Evolutionary conservation across 64 coral and sea anemone genomes (phyloP).

Genomic region (Acropora yongei): DNA sequence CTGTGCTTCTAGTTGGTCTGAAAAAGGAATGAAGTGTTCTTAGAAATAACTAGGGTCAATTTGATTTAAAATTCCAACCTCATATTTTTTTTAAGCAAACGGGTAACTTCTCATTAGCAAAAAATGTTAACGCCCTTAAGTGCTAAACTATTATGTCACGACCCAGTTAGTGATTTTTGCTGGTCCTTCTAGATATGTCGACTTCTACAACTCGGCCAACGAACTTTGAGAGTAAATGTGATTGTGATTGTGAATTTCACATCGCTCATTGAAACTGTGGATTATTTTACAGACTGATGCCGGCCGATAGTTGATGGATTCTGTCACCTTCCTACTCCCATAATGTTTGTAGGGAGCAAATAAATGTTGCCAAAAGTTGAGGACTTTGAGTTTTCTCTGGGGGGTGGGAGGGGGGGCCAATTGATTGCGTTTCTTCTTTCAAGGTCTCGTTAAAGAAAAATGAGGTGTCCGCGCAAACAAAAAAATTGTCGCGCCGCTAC

Average conservation of each 20-base stretch:
- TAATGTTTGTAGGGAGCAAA: slow-evolving; percentile 2
- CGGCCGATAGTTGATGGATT: background rate
- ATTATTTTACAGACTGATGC: background rate
- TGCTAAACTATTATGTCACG: background rate
- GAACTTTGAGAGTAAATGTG: background rate
- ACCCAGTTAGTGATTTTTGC: background rate
- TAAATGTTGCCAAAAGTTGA: background rate
- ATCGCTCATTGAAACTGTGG: background rate
- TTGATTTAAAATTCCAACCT: background rate
- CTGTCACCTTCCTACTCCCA: background rate
- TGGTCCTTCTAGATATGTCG: background rate
- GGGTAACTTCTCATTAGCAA: background rate
- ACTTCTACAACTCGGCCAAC: background rate
- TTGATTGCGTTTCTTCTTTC: slow-evolving; percentile 6
- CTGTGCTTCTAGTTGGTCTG: background rate
- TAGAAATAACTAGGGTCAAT: background rate
- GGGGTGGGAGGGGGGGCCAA: background rate
- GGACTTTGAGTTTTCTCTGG: background rate
- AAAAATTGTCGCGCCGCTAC: background rate
- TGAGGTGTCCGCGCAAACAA: background rate
- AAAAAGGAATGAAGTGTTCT: background rate
- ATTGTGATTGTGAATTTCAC: background rate
- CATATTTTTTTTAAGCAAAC: background rate
- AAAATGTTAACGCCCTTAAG: background rate
- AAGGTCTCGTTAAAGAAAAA: background rate